phyloP scores from a whole-genome alignment of 2,797 vertebrate genomes.

The Microctenopoma lineatum region DNA sequence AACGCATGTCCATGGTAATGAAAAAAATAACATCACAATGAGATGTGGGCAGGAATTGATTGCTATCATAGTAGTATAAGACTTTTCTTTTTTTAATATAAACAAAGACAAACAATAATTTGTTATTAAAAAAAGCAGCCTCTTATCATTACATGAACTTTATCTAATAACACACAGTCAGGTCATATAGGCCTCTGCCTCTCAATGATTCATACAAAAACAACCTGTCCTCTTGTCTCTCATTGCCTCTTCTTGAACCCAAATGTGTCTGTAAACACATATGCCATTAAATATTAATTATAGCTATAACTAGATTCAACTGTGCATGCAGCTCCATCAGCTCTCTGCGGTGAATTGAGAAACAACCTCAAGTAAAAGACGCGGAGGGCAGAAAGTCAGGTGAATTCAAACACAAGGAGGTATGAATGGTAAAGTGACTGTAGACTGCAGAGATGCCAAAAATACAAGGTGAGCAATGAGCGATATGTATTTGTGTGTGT shows the following conservation, averaged over 20 bases:
- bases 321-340: constrained; percentile 60
- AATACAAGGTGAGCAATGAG: not conserved
- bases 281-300: constrained; percentile 75
- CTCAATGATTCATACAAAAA: constrained; percentile 31
- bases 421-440: constrained; percentile 11
- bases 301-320: constrained; percentile 58
- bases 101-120: not conserved
- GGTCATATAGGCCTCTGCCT: constrained; percentile 23
- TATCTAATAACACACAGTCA: constrained; percentile 27
- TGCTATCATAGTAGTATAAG: not conserved
- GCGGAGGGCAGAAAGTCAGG: constrained; percentile 18
- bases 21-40: not conserved
- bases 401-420: constrained; percentile 31
- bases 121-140: no score
- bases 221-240: not conserved
- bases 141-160: constrained; percentile 4
- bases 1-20: not conserved
- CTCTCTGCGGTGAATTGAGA: constrained; percentile 52
- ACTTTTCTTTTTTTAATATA: not conserved
- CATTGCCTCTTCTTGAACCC: constrained; percentile 22
- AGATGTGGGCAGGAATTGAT: not conserved
- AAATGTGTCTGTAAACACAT: constrained; percentile 60
- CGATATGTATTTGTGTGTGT: not conserved
- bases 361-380: constrained; percentile 32
- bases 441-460: constrained; percentile 26